These are phyloP conservation scores for Tichodroma muraria DNA, from an alignment of 2,113 vertebrate species.

Conservation along the genomic window DNA sequence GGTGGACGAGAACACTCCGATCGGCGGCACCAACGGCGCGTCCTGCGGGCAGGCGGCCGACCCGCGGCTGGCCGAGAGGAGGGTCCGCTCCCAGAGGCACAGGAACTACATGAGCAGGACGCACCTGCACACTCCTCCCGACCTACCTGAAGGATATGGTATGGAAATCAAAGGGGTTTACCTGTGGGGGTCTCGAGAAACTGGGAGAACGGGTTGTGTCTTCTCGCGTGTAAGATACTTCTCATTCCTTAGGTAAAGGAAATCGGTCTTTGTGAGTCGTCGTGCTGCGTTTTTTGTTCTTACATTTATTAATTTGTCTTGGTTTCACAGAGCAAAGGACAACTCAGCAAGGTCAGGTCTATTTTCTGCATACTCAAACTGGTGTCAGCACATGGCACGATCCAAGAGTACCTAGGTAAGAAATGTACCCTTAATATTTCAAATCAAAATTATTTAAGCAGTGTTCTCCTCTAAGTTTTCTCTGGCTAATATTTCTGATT, in stretches of 20 bases:
- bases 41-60: slow-evolving; percentile 81
- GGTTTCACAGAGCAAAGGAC: slow-evolving; percentile 89
- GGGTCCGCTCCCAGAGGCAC: slow-evolving; percentile 90
- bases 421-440: not conserved
- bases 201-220: not conserved
- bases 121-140: slow-evolving; percentile 91
- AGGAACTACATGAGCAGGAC: slow-evolving; percentile 98
- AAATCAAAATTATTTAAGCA: not conserved
- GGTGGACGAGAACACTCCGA: slow-evolving; percentile 91
- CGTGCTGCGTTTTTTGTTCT: not conserved
- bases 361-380: slow-evolving; percentile 95
- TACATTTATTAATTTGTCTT: not conserved
- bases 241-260: not conserved
- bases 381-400: slow-evolving; percentile 98
- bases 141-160: slow-evolving; percentile 95
- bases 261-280: not conserved
- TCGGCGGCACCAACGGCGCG: slow-evolving; percentile 87
- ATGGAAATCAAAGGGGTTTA: not conserved
- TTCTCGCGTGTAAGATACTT: not conserved
- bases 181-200: not conserved
- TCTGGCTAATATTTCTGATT: not conserved
- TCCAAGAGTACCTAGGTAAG: slow-evolving; percentile 92
- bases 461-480: not conserved
- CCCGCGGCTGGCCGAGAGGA: slow-evolving; percentile 82
- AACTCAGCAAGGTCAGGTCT: slow-evolving; percentile 94